These are phyloP conservation scores for Lacerta viridis DNA, from an alignment of 2,797 vertebrate genomes.

Conservation along the genomic window DNA sequence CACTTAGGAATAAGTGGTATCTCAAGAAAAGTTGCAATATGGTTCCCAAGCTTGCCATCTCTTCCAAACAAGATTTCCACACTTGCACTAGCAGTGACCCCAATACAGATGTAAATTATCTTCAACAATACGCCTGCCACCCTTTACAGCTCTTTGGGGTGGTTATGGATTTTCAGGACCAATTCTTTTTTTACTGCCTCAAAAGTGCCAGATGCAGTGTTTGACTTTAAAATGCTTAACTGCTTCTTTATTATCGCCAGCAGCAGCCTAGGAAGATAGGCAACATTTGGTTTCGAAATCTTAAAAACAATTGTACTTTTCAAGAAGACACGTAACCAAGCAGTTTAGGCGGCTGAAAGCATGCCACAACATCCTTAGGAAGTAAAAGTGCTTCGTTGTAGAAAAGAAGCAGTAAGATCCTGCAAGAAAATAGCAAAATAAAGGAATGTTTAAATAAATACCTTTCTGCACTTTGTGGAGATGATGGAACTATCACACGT, in stretches of 20 bases:
- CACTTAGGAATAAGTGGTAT: neutral
- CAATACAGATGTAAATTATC: neutral
- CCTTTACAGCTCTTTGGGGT: neutral
- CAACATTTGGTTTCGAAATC: neutral
- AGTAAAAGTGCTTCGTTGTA: neutral
- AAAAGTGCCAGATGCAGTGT: neutral
- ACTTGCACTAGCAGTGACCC: neutral
- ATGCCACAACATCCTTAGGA: neutral
- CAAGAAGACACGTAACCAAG: neutral
- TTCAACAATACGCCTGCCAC: neutral
- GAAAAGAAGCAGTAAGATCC: neutral
- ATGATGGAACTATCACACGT: no score
- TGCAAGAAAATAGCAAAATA: neutral
- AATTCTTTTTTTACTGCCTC: neutral
- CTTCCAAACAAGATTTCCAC: neutral
- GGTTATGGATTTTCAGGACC: neutral
- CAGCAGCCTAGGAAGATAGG: neutral
- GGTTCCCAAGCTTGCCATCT: neutral
- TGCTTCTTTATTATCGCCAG: neutral
- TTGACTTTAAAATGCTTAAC: neutral
- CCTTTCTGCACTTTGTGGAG: no score
- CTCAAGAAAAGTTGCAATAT: neutral
- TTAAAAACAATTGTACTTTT: neutral
- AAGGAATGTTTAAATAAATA: neutral
- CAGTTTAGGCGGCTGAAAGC: no score